phyloP scores from a whole-genome alignment of 2,113 vertebrate genomes.

The Aegotheles bennettii region DNA sequence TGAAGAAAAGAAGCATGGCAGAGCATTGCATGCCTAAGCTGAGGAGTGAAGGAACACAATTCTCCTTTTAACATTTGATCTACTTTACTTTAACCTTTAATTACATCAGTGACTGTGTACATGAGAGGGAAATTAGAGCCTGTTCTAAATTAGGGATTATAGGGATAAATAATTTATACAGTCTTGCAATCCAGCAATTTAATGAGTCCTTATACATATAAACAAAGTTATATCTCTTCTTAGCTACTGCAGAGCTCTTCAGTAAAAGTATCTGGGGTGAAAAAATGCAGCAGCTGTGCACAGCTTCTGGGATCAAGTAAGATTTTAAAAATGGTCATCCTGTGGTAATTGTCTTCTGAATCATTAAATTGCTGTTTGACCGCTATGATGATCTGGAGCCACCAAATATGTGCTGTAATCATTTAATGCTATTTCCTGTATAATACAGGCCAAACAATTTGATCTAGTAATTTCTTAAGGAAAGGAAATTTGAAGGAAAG shows the following conservation, averaged over 20 bases:
- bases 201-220: conserved; percentile 23
- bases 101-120: conserved; percentile 12
- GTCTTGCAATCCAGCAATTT: conserved; percentile 25
- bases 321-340: not conserved
- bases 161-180: conserved; percentile 49
- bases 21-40: not conserved
- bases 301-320: not conserved
- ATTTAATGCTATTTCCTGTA: not conserved
- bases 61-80: conserved; percentile 34
- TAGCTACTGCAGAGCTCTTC: not conserved
- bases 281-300: not conserved
- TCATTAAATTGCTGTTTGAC: not conserved
- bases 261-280: not conserved
- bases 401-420: not conserved
- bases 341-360: not conserved
- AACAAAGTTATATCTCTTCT: conserved; percentile 23
- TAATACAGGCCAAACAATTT: not conserved
- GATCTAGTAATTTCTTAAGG: not conserved
- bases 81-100: conserved; percentile 50
- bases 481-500: not conserved
- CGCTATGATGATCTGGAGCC: not conserved
- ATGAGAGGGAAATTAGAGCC: conserved; percentile 12
- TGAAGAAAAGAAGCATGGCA: not conserved
- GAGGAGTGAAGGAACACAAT: not conserved
- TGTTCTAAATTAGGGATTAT: conserved; percentile 27